Evolutionary conservation across 37 sponge, comb jelly and placozoan species (phyloP).

Genomic region (Axinella damicornis): DNA sequence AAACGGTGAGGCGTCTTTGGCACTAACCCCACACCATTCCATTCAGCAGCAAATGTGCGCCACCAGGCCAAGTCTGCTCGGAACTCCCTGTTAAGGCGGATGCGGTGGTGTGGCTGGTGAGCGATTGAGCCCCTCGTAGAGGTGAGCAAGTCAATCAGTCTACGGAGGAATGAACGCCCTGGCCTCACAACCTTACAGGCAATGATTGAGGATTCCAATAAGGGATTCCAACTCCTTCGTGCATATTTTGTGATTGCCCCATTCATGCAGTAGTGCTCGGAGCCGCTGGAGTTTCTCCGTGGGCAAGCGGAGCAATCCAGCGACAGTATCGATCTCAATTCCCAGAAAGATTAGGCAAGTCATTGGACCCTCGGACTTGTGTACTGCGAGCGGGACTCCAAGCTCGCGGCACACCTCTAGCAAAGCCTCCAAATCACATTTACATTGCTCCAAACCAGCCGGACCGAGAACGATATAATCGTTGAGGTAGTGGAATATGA

Average conservation of each 20-base stretch:
- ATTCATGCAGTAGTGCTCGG: neutral
- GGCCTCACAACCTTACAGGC: slow-evolving; percentile 15
- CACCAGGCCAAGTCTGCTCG: too few species aligned
- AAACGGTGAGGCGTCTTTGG: too few species aligned
- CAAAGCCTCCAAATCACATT: too few species aligned
- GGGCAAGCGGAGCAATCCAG: neutral
- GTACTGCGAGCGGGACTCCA: neutral
- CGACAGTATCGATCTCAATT: neutral
- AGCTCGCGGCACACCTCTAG: neutral
- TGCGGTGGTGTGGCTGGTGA: too few species aligned
- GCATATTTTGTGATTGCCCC: too few species aligned
- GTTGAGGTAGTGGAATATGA: neutral
- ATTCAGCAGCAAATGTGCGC: too few species aligned
- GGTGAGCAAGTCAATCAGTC: neutral
- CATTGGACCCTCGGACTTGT: neutral
- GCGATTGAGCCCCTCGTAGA: too few species aligned
- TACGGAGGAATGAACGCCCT: neutral
- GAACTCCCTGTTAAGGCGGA: too few species aligned
- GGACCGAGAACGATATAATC: neutral
- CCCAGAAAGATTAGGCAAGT: slow-evolving; percentile 1
- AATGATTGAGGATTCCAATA: neutral
- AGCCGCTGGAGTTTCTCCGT: neutral
- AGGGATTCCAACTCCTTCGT: slow-evolving; percentile 4
- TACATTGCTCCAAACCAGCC: neutral
- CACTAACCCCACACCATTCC: too few species aligned